Evolutionary conservation across 2,888 invertebrate genomes (phyloP).

Genomic region (Fragum sueziense): DNA sequence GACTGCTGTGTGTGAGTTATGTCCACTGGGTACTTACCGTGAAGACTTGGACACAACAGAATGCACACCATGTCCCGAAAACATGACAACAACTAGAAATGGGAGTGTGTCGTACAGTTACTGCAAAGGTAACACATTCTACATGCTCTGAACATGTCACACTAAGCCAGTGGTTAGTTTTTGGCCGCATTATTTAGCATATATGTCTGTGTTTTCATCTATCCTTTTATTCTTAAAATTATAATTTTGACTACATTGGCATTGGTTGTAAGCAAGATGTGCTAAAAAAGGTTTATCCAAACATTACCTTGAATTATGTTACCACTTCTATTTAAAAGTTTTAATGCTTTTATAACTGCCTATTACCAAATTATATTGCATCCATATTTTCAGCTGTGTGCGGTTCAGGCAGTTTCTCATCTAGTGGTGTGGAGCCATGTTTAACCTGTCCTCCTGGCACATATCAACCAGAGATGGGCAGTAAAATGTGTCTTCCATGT

Average conservation of each 20-base stretch:
- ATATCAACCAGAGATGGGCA: conserved; percentile 70
- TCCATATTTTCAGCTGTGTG: conserved; percentile 38
- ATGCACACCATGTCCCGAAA: conserved; percentile 71
- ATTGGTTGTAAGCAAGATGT: neutral
- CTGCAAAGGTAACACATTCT: conserved; percentile 69
- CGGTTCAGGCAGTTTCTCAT: conserved; percentile 67
- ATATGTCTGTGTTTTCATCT: no score
- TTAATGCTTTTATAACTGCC: neutral
- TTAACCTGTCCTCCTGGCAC: conserved; percentile 70
- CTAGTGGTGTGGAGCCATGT: conserved; percentile 76
- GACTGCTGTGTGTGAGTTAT: conserved; percentile 62
- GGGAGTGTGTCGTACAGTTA: conserved; percentile 55
- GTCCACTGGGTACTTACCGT: conserved; percentile 74
- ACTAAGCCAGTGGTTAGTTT: no score
- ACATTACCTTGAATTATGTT: neutral
- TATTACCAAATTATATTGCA: neutral
- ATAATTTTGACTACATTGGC: neutral
- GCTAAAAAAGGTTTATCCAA: neutral
- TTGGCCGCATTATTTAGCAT: no score
- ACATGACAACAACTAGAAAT: conserved; percentile 55
- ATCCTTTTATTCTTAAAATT: neutral
- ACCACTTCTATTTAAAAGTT: neutral
- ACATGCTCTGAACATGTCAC: no score
- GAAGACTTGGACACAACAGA: conserved; percentile 59
- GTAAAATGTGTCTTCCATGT: conserved; percentile 68